These are phyloP conservation scores for Nycticorax nycticorax DNA, from an alignment of 2,113 vertebrate genomes.

Conservation along the genomic window DNA sequence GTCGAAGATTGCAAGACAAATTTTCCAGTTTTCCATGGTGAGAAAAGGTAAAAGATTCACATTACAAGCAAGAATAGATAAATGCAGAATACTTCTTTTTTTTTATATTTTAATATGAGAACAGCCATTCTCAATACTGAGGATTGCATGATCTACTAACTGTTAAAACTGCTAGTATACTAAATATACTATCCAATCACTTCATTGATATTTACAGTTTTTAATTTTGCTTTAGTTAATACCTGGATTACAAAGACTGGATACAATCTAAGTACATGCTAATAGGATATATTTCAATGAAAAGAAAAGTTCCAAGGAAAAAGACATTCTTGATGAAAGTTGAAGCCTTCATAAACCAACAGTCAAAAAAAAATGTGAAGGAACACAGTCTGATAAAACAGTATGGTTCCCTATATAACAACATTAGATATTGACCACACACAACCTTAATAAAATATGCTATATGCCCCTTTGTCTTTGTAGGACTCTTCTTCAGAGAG, in stretches of 20 bases:
- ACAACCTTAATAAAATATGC: neutral
- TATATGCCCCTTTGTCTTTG: neutral
- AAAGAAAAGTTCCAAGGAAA: neutral
- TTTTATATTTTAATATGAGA: neutral
- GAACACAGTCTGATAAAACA: neutral
- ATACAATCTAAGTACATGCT: neutral
- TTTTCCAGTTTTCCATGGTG: neutral
- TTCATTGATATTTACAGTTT: neutral
- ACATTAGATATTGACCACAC: neutral
- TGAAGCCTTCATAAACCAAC: neutral
- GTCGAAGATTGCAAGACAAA: neutral
- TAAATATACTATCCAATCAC: neutral
- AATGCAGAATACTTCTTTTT: neutral
- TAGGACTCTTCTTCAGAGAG: neutral
- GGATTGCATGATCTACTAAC: neutral
- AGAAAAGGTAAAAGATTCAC: neutral
- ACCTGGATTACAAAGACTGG: neutral
- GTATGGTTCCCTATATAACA: neutral
- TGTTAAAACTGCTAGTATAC: neutral
- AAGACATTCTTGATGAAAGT: neutral
- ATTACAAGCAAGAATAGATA: neutral
- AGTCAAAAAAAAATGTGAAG: neutral
- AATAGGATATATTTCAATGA: neutral
- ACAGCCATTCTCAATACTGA: neutral
- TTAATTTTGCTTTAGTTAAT: neutral